Evolutionary conservation across 2,797 vertebrate genomes (phyloP).

Genomic region (Sparus aurata): DNA sequence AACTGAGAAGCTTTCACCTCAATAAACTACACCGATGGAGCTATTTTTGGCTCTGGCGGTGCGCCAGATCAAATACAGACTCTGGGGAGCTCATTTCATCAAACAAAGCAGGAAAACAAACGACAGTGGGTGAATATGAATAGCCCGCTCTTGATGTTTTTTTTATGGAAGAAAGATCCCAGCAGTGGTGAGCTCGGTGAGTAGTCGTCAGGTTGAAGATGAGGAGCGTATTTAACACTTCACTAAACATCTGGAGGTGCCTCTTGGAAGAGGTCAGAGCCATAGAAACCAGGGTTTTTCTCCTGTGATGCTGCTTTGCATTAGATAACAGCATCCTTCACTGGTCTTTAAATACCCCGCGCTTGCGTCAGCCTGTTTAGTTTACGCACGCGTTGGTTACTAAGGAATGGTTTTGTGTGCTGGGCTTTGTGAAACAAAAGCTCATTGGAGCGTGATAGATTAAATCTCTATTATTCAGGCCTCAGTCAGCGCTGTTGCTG

Average conservation of each 20-base stretch:
- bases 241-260: not conserved
- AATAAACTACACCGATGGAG: conserved; percentile 17
- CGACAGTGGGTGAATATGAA: conserved; percentile 9
- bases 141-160: conserved; percentile 3
- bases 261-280: conserved; percentile 5
- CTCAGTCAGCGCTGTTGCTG: conserved; percentile 4
- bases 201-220: conserved; percentile 6
- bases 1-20: conserved; percentile 9
- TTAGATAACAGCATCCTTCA: conserved; percentile 13
- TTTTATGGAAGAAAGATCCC: conserved; percentile 24
- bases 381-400: not conserved
- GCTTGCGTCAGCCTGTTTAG: not conserved
- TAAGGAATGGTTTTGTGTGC: conserved; percentile 26
- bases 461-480: conserved; percentile 16
- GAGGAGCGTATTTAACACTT: conserved; percentile 7
- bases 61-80: conserved; percentile 46
- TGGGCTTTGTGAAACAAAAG: conserved; percentile 10
- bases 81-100: conserved; percentile 44
- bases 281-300: conserved; percentile 31
- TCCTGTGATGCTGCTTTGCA: not conserved
- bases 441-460: conserved; percentile 22
- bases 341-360: conserved; percentile 19
- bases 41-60: conserved; percentile 59
- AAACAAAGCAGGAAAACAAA: conserved; percentile 29
- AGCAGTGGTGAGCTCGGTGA: not conserved